Base-by-base conservation (phyloP, 2,888 invertebrate genomes). In the Gastracanthus pulcherrimus region DNA sequence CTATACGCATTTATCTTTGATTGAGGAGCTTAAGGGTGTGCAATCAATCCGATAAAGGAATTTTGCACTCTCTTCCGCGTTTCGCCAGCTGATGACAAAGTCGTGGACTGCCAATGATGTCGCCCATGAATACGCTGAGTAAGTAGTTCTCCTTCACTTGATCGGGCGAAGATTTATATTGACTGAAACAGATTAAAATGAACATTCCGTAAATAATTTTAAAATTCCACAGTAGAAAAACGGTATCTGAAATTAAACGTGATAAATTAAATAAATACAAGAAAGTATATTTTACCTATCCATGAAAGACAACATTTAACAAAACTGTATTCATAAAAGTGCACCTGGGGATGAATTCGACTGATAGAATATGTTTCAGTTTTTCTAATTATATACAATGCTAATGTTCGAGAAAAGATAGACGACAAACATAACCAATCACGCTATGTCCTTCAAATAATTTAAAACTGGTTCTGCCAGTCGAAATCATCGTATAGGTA, bases 51-150 rank as follows among this genome's bases (percentile, higher is more conserved):
- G 82, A 71, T 62, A 83, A 77, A 69, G 83, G 82, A 58, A 83
- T 83, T 36, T 78, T 77, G 89, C 94, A 94, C 82, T 92, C 92
- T 85, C 92, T 87, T 89, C 95, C 94, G 87, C 95, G 93, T 90
- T 97, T 97, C 82, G 95, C 95, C 86, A 97, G 93, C 90, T 96
- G 96, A 89, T 95, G 95, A 91, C 97, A 97, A 76, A 97, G 93
- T 86, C 94, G 94, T 16, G 96, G 95, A 78, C 96, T 96, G 23
- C 95, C 96, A 82, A 97, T 95, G 88, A 97, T 96, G 92, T 97
- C 96, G 36, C 97, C 97, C 80, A 97, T 93, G 92, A 97, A 97
- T 83, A 97, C 96, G 89, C 97, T 97, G 84, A 97, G 94, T 48
- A 97, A 93, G 91, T 96, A 97, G 92, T 95, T 95, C 92, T 97